Conservation (phyloP, 2,888 invertebrate species). For the Liopterus haemorrhoidalis region DNA sequence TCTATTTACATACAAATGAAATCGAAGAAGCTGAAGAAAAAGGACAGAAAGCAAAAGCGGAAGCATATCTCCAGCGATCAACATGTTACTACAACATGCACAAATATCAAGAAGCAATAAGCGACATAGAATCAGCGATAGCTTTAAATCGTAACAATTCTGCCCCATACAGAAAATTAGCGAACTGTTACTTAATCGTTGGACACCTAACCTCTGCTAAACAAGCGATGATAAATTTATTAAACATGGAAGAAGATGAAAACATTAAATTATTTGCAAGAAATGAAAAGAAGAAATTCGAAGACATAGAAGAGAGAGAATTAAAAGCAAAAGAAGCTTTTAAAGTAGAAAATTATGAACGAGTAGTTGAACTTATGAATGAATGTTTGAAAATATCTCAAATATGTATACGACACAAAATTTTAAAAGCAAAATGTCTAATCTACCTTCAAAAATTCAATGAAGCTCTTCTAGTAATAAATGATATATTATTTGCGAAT, state of each 20-base stretch:
- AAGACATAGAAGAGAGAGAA: too few relatives aligned
- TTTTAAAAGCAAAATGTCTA: constrained; percentile 17
- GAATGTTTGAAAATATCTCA: constrained; percentile 13
- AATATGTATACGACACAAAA: constrained; percentile 16
- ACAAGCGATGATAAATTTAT: too few relatives aligned
- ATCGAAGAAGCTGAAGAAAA: constrained; percentile 10
- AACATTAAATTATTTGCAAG: too few relatives aligned
- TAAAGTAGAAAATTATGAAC: constrained; percentile 7
- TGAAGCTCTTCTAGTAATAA: constrained; percentile 8
- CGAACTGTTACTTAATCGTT: constrained; percentile 14
- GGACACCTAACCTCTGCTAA: too few relatives aligned
- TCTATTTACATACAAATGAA: constrained; percentile 11
- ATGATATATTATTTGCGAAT: constrained; percentile 17
- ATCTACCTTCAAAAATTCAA: constrained; percentile 12
- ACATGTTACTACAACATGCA: constrained; percentile 84
- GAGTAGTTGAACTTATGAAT: constrained; percentile 15
- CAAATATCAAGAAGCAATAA: constrained; percentile 68
- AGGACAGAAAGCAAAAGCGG: too few relatives aligned
- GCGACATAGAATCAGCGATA: constrained; percentile 72
- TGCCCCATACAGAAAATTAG: constrained; percentile 13
- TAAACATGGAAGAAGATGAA: too few relatives aligned
- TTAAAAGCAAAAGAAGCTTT: constrained; percentile 13
- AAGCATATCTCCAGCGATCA: constrained; percentile 59
- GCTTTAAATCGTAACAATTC: constrained; percentile 6
- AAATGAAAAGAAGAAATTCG: too few relatives aligned